Evolutionary conservation across 2,888 invertebrate species (phyloP).

Genomic region (Sminthurinus aureus): DNA sequence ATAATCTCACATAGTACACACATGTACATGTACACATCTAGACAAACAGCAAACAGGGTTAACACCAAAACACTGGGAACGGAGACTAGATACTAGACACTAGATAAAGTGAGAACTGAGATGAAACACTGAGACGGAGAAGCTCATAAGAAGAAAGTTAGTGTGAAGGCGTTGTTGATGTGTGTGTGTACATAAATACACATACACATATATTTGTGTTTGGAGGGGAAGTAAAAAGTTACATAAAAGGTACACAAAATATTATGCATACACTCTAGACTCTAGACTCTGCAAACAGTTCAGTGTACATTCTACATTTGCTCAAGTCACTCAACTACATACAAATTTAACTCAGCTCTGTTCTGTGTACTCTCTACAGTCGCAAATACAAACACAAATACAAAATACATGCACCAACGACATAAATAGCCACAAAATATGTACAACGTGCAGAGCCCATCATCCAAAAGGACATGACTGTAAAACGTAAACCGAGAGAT

Average conservation of each 20-base stretch:
- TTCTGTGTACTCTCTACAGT: neutral
- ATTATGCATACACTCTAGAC: neutral
- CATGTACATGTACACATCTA: neutral
- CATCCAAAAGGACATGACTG: neutral
- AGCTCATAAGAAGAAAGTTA: constrained; percentile 24
- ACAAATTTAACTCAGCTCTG: neutral
- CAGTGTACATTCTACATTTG: neutral
- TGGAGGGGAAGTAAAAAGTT: constrained; percentile 20
- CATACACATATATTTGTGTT: too few species aligned
- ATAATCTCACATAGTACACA: neutral
- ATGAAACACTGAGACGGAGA: neutral
- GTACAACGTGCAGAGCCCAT: neutral
- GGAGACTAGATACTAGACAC: neutral
- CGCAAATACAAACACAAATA: neutral
- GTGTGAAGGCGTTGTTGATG: constrained; percentile 24
- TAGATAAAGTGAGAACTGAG: too few species aligned
- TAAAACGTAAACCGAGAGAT: neutral
- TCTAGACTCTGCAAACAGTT: neutral
- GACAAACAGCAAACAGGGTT: neutral
- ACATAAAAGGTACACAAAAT: neutral
- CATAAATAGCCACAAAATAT: neutral
- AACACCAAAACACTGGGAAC: too few species aligned
- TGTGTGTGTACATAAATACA: too few species aligned
- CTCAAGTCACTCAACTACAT: constrained; percentile 4
- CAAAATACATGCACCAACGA: constrained; percentile 13